phyloP scores from a whole-genome alignment of 2,888 invertebrate genomes.

The Phyto melanocephala region DNA sequence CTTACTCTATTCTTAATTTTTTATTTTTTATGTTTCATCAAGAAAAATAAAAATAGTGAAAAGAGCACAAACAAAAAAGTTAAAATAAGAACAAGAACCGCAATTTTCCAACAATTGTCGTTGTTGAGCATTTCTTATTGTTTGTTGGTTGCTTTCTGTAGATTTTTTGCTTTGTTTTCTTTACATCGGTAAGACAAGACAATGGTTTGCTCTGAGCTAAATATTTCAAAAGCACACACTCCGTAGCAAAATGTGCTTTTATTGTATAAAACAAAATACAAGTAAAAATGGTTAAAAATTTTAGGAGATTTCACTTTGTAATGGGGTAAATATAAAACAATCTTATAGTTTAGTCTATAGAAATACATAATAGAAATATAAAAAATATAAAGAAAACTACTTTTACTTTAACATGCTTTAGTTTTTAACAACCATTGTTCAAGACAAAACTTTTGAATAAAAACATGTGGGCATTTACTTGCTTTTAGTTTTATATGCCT shows the following conservation, averaged over 20 bases:
- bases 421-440: not conserved
- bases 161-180: not conserved
- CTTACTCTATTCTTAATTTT: not conserved
- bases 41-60: slow-evolving; percentile 4
- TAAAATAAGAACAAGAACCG: slow-evolving; percentile 11
- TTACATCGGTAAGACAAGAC: slow-evolving; percentile 29
- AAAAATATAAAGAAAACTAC: slow-evolving; percentile 7
- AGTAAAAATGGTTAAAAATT: not conserved
- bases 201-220: slow-evolving; percentile 46
- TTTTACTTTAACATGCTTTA: slow-evolving; percentile 1
- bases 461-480: no score
- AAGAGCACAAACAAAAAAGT: not conserved
- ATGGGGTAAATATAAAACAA: slow-evolving; percentile 1
- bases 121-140: slow-evolving; percentile 10
- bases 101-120: slow-evolving; percentile 27
- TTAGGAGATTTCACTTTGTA: not conserved
- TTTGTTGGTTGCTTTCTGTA: not conserved
- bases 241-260: slow-evolving; percentile 27
- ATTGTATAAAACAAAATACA: not conserved
- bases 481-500: no score
- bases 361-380: not conserved
- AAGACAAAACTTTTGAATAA: not conserved
- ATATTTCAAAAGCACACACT: slow-evolving; percentile 43
- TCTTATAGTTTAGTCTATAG: no score
- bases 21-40: slow-evolving; percentile 1